Conservation (phyloP, 2,797 vertebrate genomes). For the Hypotaenidia philippensis region DNA sequence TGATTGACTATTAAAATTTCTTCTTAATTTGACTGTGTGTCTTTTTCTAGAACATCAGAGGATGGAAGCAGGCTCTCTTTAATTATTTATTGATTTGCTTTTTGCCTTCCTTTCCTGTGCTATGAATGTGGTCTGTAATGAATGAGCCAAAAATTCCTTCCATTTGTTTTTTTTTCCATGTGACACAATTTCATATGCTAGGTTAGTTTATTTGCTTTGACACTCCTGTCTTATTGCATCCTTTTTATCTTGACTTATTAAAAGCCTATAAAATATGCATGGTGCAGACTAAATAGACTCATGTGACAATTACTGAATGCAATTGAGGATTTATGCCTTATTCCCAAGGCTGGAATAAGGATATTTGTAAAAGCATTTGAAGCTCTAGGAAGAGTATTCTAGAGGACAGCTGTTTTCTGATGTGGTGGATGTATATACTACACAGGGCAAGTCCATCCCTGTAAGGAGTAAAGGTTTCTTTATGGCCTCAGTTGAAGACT, state of each 20-base stretch:
- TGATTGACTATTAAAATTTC: background rate
- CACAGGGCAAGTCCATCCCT: background rate
- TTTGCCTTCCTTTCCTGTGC: background rate
- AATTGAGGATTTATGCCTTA: background rate
- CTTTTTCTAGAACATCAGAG: background rate
- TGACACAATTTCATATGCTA: background rate
- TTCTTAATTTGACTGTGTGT: background rate
- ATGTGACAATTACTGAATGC: background rate
- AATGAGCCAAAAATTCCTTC: background rate
- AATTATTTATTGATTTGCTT: conserved; percentile 14
- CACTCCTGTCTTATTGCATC: background rate
- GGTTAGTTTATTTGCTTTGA: conserved; percentile 37
- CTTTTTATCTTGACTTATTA: conserved; percentile 44
- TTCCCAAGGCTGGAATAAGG: background rate
- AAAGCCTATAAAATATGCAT: conserved; percentile 26
- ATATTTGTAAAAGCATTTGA: background rate
- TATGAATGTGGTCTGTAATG: background rate
- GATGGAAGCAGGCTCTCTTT: background rate
- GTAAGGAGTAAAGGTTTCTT: background rate
- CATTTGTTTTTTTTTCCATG: background rate
- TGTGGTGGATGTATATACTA: background rate
- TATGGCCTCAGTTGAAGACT: background rate
- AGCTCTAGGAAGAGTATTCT: background rate
- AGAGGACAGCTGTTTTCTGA: background rate
- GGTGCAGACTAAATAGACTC: background rate